Evolutionary conservation across 2,113 vertebrate species (phyloP).

Genomic region (Sapayoa aenigma): DNA sequence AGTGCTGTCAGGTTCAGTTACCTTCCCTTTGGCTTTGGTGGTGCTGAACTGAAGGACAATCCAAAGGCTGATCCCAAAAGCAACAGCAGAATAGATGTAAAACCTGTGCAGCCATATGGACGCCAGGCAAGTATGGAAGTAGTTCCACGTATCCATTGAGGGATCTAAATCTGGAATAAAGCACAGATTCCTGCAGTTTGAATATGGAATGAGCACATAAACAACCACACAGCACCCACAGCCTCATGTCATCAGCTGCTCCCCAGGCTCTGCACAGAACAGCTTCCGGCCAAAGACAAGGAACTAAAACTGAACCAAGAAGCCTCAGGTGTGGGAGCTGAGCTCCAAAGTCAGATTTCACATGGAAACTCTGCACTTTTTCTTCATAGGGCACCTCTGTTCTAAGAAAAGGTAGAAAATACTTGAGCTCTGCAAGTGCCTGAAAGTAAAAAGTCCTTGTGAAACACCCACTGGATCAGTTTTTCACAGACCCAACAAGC

Average conservation of each 20-base stretch:
- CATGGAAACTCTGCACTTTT: accelerated
- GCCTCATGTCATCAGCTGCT: background rate
- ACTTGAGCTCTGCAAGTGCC: background rate
- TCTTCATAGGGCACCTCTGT: background rate
- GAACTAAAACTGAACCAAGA: background rate
- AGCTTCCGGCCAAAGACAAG: background rate
- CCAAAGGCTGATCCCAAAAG: slow-evolving; percentile 82
- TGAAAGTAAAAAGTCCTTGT: background rate
- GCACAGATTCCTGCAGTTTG: background rate
- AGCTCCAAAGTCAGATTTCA: background rate
- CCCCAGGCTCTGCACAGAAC: background rate
- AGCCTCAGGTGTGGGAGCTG: background rate
- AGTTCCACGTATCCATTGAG: slow-evolving; percentile 56
- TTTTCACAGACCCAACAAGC: background rate
- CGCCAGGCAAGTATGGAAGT: slow-evolving; percentile 52
- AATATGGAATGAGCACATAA: background rate
- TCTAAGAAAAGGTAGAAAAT: background rate
- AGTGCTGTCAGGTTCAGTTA: background rate
- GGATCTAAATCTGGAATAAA: slow-evolving; percentile 24
- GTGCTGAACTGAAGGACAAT: slow-evolving; percentile 72
- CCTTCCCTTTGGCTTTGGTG: slow-evolving; percentile 68
- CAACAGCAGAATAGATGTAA: slow-evolving; percentile 84
- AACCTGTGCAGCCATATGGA: slow-evolving; percentile 84
- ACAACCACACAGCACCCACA: background rate
- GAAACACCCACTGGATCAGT: accelerated